Evolutionary conservation across 2,113 vertebrate genomes (phyloP).

Genomic region (Pongo pygmaeus): DNA sequence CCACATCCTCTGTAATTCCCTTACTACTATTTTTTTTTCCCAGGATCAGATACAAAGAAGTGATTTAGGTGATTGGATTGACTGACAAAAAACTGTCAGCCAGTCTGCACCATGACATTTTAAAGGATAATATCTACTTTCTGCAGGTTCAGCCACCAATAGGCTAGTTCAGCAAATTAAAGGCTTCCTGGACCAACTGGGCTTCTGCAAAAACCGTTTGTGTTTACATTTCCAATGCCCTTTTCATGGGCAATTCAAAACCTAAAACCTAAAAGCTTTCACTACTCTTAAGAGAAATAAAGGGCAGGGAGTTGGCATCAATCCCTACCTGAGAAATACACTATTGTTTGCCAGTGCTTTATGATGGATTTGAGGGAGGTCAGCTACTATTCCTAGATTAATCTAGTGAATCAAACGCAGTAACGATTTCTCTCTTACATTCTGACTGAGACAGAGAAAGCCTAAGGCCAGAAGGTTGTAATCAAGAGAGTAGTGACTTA

Average conservation of each 20-base stretch:
- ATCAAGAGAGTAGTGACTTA: neutral
- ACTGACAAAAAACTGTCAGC: conserved; percentile 72
- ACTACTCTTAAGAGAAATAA: neutral
- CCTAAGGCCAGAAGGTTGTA: neutral
- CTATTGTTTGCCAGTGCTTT: neutral
- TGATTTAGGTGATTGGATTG: conserved; percentile 79
- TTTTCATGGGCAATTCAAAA: neutral
- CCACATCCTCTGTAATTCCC: conserved; percentile 81
- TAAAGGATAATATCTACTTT: conserved; percentile 42
- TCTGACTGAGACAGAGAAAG: neutral
- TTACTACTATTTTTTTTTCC: conserved; percentile 34
- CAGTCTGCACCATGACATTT: conserved; percentile 18
- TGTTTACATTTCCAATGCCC: neutral
- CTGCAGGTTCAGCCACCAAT: neutral
- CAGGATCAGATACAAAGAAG: conserved; percentile 80
- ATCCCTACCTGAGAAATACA: neutral
- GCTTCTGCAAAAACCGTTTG: neutral
- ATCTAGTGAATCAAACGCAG: neutral
- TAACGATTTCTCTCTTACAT: neutral
- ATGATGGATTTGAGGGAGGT: neutral
- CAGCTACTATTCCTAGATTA: neutral
- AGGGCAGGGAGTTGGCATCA: neutral
- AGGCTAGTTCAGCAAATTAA: neutral
- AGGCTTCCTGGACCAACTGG: neutral
- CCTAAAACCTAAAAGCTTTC: neutral